Percentiles rank a stretch among this genome's conserved stretches.
Conservation (phyloP, 2,888 invertebrate genomes). For the Congeria kusceri region DNA sequence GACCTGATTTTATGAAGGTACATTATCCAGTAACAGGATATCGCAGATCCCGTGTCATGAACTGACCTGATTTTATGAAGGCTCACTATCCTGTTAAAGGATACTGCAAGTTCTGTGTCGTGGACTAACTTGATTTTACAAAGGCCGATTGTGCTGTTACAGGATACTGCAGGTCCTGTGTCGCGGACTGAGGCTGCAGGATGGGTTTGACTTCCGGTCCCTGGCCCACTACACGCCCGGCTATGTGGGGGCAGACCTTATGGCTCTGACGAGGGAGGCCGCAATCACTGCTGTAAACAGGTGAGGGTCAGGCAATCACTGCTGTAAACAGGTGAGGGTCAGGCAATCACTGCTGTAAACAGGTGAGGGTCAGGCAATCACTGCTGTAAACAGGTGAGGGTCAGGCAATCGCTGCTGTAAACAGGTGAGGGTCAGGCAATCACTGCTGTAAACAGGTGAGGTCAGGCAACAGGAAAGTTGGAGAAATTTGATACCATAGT, state of each 20-base stretch:
- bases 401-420: no score
- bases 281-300: slow-evolving; percentile 94
- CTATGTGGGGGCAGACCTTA: slow-evolving; percentile 97
- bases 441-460: no score
- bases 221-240: slow-evolving; percentile 96
- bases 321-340: no score
- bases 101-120: slow-evolving; percentile 92
- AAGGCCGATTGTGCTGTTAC: slow-evolving; percentile 66
- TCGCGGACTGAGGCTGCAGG: slow-evolving; percentile 87
- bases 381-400: no score
- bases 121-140: slow-evolving; percentile 87
- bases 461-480: no score
- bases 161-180: slow-evolving; percentile 92
- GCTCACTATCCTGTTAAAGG: slow-evolving; percentile 85
- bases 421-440: no score
- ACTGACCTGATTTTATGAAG: slow-evolving; percentile 86
- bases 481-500: no score
- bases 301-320: slow-evolving; percentile 49
- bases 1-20: no score
- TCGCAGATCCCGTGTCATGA: slow-evolving; percentile 90
- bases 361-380: no score
- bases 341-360: no score
- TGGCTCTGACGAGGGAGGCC: slow-evolving; percentile 94
- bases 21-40: slow-evolving; percentile 86
- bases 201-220: slow-evolving; percentile 89